These are phyloP conservation scores for Melanostoma mellinum DNA, from an alignment of 2,888 invertebrate species.

Conservation along the genomic window DNA sequence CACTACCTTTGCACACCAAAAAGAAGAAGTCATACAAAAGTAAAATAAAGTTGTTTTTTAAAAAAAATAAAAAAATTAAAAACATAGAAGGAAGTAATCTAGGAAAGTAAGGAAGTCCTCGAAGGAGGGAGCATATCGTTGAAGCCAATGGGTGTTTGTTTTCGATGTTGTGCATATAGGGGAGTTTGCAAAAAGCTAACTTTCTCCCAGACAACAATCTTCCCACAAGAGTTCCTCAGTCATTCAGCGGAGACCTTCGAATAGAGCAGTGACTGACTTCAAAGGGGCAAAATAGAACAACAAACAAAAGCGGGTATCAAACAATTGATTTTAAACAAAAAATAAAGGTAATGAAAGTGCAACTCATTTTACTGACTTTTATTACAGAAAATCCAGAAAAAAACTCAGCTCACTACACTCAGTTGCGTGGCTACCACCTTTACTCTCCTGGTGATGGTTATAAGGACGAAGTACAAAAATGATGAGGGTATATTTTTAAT, in stretches of 20 bases:
- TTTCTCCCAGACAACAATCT: too few relatives aligned
- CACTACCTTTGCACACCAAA: not conserved
- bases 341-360: not conserved
- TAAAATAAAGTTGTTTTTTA: not conserved
- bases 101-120: too few relatives aligned
- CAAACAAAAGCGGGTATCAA: slow-evolving; percentile 12
- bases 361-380: slow-evolving; percentile 1
- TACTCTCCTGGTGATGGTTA: not conserved
- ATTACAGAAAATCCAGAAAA: not conserved
- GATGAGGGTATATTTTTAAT: slow-evolving; percentile 46
- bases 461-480: slow-evolving; percentile 39
- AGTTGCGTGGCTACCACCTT: not conserved
- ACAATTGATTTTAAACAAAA: too few relatives aligned
- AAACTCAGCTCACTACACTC: slow-evolving; percentile 15
- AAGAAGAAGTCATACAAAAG: not conserved
- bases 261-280: too few relatives aligned
- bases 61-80: too few relatives aligned
- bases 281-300: not conserved
- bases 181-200: too few relatives aligned
- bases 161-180: too few relatives aligned
- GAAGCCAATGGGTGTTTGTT: too few relatives aligned
- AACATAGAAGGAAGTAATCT: too few relatives aligned
- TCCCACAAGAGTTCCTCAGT: too few relatives aligned
- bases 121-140: too few relatives aligned
- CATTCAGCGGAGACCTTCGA: too few relatives aligned